Base-by-base conservation (phyloP, 1,140 invertebrate species). In the Latrodectus geometricus region DNA sequence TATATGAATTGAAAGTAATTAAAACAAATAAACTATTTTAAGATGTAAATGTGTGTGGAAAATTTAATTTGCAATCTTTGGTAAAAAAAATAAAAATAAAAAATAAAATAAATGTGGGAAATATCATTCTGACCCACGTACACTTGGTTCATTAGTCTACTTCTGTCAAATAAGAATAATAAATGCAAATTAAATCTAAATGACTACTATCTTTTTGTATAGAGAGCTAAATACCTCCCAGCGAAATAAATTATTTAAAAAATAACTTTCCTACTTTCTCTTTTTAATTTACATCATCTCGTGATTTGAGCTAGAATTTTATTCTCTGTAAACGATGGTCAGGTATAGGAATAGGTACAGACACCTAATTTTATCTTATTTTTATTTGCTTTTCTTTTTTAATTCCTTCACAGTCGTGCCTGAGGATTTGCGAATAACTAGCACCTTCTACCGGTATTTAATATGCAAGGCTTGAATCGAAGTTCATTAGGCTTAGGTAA, bases 401-500 rank as follows among this genome's bases (percentile, higher is more conserved):
- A 56, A 73, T 81, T 8, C 69, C 76, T 56, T 17, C 66, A 3
- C 17, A 50, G 68, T 48, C 0, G 54, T 9, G 79, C 79, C 69
- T 17, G 52, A 15, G 66, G 79, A 49, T 48, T 20, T 23, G 66
- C 9, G 54, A 56, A 52, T 72, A 81, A 81, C 79, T 69, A 68
- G 79, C 79, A 81, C 80, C 80, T 83, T 83, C 74, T 23, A 15
- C 3, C 49, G 23, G 61, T 48, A 79, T 72, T 83, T 83, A 83
- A 83, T 83, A 83, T 74, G 69, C 54, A 23, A 73, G 56, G 65
- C 80, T 68, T 35, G 56, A 68, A 74, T n/a, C 17, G 11, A 69
- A n/a, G 9, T 65, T 72, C 21, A 20, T 79, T 79, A 79, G 66
- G 77, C 56, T 69, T 69, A 79, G n/a, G 61, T 49, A 23, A 52